Percentiles rank a stretch among this genome's conserved stretches.
These are phyloP conservation scores for Lutraria rhynchaena DNA, from an alignment of 1,140 invertebrate genomes.

Conservation along the genomic window DNA sequence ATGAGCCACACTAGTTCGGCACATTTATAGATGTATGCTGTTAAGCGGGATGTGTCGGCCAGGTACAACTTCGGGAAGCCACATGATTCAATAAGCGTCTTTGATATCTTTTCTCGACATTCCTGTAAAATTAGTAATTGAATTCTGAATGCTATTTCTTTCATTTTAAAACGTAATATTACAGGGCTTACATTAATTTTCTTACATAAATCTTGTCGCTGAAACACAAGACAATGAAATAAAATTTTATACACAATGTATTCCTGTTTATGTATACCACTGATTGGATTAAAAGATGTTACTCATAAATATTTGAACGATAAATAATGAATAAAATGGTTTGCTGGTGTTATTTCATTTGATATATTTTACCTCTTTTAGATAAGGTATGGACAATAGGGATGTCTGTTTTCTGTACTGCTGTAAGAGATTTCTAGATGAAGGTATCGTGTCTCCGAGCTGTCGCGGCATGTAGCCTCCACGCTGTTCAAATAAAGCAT, in stretches of 20 bases:
- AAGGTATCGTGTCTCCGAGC: slow-evolving; percentile 31
- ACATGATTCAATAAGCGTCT: slow-evolving; percentile 17
- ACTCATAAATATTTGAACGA: too few relatives aligned
- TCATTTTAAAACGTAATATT: too few relatives aligned
- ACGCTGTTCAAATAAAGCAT: neutral
- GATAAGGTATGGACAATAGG: slow-evolving; percentile 45
- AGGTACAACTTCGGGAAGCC: slow-evolving; percentile 29
- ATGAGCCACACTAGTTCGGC: slow-evolving; percentile 48
- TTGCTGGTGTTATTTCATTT: too few relatives aligned
- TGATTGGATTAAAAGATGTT: too few relatives aligned
- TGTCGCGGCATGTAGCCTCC: slow-evolving; percentile 38
- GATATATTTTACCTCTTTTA: slow-evolving; percentile 44
- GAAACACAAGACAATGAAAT: too few relatives aligned
- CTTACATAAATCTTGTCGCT: too few relatives aligned
- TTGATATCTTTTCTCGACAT: slow-evolving; percentile 35
- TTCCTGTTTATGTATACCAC: too few relatives aligned
- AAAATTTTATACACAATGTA: too few relatives aligned
- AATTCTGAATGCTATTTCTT: too few relatives aligned
- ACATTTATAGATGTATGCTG: slow-evolving; percentile 32
- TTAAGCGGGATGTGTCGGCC: slow-evolving; percentile 10
- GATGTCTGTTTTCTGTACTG: slow-evolving; percentile 45
- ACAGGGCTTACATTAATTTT: too few relatives aligned
- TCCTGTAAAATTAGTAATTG: too few relatives aligned
- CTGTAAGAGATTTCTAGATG: slow-evolving; percentile 29
- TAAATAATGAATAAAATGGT: too few relatives aligned